A percentile compares a stretch with the other conserved stretches of the same genome.
phyloP scores from a whole-genome alignment of 2,888 invertebrate species.

The Drosophila subsilvestris region DNA sequence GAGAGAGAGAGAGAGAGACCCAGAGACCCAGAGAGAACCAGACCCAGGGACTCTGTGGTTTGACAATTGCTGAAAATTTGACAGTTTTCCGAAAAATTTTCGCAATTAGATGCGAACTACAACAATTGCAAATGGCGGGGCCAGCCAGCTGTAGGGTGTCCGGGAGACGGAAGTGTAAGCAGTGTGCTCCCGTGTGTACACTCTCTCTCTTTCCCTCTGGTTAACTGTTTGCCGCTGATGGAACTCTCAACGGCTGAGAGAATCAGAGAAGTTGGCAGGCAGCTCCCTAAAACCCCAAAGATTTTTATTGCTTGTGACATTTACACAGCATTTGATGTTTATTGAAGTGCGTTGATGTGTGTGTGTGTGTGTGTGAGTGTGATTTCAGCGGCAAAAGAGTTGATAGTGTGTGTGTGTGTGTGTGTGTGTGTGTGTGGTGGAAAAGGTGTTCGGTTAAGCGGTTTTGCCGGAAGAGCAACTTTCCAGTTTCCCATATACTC shows the following conservation, averaged over 20 bases:
- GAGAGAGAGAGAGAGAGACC: slow-evolving; percentile 17
- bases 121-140: slow-evolving; percentile 64
- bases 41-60: slow-evolving; percentile 44
- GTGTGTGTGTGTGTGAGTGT: slow-evolving; percentile 12
- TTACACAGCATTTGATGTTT: slow-evolving; percentile 70
- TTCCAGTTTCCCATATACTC: background rate
- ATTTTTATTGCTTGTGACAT: slow-evolving; percentile 73
- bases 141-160: slow-evolving; percentile 17
- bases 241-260: slow-evolving; percentile 56
- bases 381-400: background rate
- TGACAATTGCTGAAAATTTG: slow-evolving; percentile 72
- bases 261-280: background rate
- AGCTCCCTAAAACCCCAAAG: slow-evolving; percentile 22
- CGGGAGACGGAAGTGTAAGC: background rate
- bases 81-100: slow-evolving; percentile 76
- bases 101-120: slow-evolving; percentile 71
- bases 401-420: slow-evolving; percentile 5
- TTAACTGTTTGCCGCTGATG: slow-evolving; percentile 59
- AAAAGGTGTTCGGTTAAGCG: slow-evolving; percentile 55
- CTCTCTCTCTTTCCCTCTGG: slow-evolving; percentile 19
- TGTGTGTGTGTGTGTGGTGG: slow-evolving; percentile 7
- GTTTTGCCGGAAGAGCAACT: slow-evolving; percentile 49
- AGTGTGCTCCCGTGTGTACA: background rate
- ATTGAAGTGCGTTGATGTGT: slow-evolving; percentile 44
- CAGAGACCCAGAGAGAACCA: slow-evolving; percentile 41